Evolutionary conservation across 2,888 invertebrate genomes (phyloP).

Genomic region (Norana najaformis): DNA sequence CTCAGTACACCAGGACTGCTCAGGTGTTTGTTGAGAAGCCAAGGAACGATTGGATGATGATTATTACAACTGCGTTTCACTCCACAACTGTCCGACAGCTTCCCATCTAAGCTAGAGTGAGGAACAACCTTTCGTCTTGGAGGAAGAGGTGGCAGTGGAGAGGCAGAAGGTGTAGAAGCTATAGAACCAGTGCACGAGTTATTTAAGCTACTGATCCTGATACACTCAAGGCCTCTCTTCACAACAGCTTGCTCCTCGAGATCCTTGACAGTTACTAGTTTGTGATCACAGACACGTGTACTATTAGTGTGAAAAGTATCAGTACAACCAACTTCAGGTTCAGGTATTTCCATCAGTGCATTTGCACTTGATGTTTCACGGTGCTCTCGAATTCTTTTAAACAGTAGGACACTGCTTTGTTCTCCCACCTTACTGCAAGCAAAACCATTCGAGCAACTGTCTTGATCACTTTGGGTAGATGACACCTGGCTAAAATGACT

Average conservation of each 20-base stretch:
- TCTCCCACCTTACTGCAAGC: background rate
- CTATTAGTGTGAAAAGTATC: background rate
- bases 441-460: background rate
- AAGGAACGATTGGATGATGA: background rate
- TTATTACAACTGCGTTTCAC: background rate
- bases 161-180: background rate
- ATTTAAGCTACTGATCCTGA: background rate
- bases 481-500: background rate
- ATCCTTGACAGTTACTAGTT: background rate
- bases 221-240: background rate
- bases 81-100: background rate
- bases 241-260: background rate
- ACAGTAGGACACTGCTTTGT: background rate
- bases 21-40: background rate
- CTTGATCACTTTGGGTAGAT: background rate
- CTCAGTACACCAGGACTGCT: background rate
- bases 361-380: background rate
- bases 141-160: conserved; percentile 13
- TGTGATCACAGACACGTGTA: conserved; percentile 1
- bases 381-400: background rate
- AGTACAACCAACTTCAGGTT: background rate
- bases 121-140: background rate
- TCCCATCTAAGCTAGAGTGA: background rate
- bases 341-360: background rate
- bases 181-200: background rate